Evolutionary conservation across 2,113 vertebrate species (phyloP).

Genomic region (Xiphorhynchus elegans): DNA sequence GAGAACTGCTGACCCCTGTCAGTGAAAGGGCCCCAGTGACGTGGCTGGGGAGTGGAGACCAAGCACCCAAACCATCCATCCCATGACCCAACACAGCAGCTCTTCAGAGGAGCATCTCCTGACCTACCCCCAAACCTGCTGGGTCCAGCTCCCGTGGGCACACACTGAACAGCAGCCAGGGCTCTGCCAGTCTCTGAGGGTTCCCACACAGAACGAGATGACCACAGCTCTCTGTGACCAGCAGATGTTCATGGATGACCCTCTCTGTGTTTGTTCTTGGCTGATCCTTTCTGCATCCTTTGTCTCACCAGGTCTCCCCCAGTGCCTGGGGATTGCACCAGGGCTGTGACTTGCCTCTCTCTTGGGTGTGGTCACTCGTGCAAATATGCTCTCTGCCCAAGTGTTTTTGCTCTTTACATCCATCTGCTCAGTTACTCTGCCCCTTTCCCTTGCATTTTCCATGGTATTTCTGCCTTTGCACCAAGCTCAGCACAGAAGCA

Average conservation of each 20-base stretch:
- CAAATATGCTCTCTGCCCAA: background rate
- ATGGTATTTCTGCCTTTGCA: background rate
- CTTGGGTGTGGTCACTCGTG: rapidly evolving
- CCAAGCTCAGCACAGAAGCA: background rate
- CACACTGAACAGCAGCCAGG: background rate
- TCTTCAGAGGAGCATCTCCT: background rate
- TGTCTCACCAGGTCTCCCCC: background rate
- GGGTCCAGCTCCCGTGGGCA: background rate
- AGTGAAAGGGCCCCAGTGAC: background rate
- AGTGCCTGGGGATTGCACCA: background rate
- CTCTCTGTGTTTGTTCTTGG: background rate
- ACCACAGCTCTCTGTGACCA: background rate
- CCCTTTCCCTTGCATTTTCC: background rate
- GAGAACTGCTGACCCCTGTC: background rate
- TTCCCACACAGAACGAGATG: rapidly evolving
- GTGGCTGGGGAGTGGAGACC: background rate
- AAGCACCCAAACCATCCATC: background rate
- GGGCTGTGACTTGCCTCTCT: background rate
- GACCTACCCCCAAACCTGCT: rapidly evolving
- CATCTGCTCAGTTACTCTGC: background rate
- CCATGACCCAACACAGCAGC: rapidly evolving
- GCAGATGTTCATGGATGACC: background rate
- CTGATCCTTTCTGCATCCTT: background rate
- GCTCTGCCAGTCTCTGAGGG: background rate
- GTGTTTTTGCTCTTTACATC: background rate